A percentile compares a stretch with the other conserved stretches of the same genome.
Evolutionary conservation across 2,888 invertebrate genomes (phyloP).

Genomic region (Spodoptera picta): DNA sequence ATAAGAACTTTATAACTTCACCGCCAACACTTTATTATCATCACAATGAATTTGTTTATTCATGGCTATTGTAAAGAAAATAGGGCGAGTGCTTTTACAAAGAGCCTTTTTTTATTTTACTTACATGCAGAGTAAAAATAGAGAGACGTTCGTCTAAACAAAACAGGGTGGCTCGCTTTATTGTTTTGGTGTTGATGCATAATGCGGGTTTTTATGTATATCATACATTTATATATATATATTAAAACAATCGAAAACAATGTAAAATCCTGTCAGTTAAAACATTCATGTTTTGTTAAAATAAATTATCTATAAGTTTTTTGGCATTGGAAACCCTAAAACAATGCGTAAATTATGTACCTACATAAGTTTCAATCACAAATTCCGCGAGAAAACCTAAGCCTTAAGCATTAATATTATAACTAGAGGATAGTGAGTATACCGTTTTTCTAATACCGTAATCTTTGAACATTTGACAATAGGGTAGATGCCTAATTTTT

Average conservation of each 20-base stretch:
- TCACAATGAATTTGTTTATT: conserved; percentile 49
- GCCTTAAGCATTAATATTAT: no score
- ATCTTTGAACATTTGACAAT: no score
- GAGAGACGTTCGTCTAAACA: conserved; percentile 23
- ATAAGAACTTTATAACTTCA: conserved; percentile 64
- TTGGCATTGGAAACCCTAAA: no score
- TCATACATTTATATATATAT: conserved; percentile 1
- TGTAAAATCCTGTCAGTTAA: no score
- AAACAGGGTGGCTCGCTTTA: background rate
- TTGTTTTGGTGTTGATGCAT: conserved; percentile 25
- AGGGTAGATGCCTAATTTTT: no score
- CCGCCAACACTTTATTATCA: conserved; percentile 46
- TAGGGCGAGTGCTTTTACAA: conserved; percentile 3
- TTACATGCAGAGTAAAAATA: conserved; percentile 21
- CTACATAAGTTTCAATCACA: no score
- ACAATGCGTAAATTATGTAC: no score
- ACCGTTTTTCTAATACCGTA: no score
- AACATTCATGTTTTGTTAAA: no score
- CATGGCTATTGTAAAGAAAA: conserved; percentile 41
- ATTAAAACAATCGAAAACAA: background rate
- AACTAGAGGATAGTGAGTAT: no score
- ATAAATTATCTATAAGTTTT: no score
- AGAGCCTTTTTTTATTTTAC: conserved; percentile 2
- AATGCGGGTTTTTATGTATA: background rate
- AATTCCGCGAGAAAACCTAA: no score